Base-by-base conservation (phyloP, 1,140 invertebrate species). In the Caligus rogercresseyi region DNA sequence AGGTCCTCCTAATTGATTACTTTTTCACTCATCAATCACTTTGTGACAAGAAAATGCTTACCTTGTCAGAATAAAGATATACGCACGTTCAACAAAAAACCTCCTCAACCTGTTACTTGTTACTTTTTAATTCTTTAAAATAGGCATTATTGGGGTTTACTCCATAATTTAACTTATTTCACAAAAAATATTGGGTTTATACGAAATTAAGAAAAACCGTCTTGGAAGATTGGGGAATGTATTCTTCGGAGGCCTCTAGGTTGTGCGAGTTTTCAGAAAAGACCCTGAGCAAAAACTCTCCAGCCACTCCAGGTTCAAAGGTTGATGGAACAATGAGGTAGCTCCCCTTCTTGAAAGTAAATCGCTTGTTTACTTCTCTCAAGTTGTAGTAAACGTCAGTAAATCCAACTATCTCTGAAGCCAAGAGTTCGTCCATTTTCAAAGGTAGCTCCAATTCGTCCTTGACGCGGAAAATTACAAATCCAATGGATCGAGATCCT, bases 271-370 rank as follows among this genome's bases (percentile, higher is more conserved):
- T 54, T 54, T 54, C 53, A 19, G 53, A 54, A 23, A 54, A 54
- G 4, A 54, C 21, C 4, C 53, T 4, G 11, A 54, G 21, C 13
- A 54, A 15, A 23, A 54, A 54, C 16, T 54, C 53, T 7, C 53
- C 53, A 11, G n/a, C 4, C 4, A 19, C 11, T 14, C 21, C 53
- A 20, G 53, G 16, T 16, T 54, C 53, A 54, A 54, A 54, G 21
- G 53, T 54, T 16, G 53, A 7, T 19, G 53, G 53, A 54, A 54
- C 21, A 23, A 54, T 54, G 53, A 23, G 11, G 21, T 54, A 54
- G 16, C 11, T 4, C 16, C 53, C 53, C 53, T 11, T 16, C 21
- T 16, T 16, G 4, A 54, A 23, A 7, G 13, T 54, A 4, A 54
- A 54, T 23, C 53, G 13, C 21, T 54, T 54, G n/a, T 19, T 23